Base-by-base conservation (phyloP, 2,113 vertebrate species). In the Peromyscus polionotus region DNA sequence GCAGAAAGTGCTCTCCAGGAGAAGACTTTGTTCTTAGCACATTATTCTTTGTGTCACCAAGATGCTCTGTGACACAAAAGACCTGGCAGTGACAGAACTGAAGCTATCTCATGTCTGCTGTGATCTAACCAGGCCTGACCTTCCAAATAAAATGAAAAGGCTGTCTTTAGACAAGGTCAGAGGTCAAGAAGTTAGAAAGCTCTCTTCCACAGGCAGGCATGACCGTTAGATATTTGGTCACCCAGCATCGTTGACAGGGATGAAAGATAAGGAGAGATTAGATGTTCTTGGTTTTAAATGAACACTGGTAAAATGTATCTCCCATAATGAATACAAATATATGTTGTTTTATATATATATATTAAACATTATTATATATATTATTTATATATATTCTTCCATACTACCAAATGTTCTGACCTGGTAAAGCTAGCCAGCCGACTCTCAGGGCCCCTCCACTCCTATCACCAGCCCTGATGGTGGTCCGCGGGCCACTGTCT, bases 401-500 rank as follows among this genome's bases (percentile, higher is more conserved):
- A 63, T 48, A 67, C 45, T 45, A 20, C 19, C 12, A 16, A 48
- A 45, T 12, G 24, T 59, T 48, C 31, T 3, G 22, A 42, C 26
- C 16, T 5, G 3, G 57, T 6, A 36, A 48, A 87, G 45, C 76
- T 42, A 65, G 28, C 0, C 10, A 84, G 31, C 45, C 7, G 31
- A 36, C 20, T 6, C 20, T 42, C 14, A 31, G 31, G 0, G 11
- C 65, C 54, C 70, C 22, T 16, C 42, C 9, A 14, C 33, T 12
- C 5, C 28, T 17, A 1, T 5, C 28, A 16, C 11, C 42, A 24
- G 65, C 45, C 54, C 6, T 3, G 3, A 54, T 0, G 13, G 5
- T 3, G 86, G 16, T 26, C 11, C 10, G 2, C 0, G 36, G 57
- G 59, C 51, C 59, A 2, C 7, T 7, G 28, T 61, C 80, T 7